Evolutionary conservation across 1,140 invertebrate species (phyloP), one percentile per base, ranked within the genome.

Genomic region (Anagrus nilaparvatae): DNA sequence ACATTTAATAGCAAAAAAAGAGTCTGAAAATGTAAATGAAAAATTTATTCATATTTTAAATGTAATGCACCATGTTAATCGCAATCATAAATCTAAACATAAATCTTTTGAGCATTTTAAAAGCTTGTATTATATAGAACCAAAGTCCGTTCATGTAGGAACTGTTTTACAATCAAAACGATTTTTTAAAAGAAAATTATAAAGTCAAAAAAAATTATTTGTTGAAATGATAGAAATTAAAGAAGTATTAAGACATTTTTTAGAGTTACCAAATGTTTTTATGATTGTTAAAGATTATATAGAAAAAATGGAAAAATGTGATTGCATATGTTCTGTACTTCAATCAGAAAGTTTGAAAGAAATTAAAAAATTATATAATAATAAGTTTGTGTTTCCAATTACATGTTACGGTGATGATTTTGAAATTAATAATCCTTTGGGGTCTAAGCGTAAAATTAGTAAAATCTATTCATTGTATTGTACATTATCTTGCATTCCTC

Each of bases 351-450:
- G 47, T 12, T 59, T 57, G 54, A 37, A 41, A 49, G 43, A 49
- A 2, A 44, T 54, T n/a, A 33, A 51, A 52, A 1, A 3, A 9
- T 36, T 47, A 31, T 55, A 49, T 42, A 10, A 33, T 34, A 35
- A 39, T 4, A 47, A 55, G 52, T 48, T 45, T 23, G 53, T 60
- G 14, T 43, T 63, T 1, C 59, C 57, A 18, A 29, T 63, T 17
- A 43, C 48, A 12, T 17, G 56, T 12, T 59, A 55, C 46, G 55
- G 48, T 24, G 59, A 61, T 40, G 59, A 61, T 38, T 50, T 56
- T 30, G 57, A 61, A 47, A 48, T 55, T 14, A 56, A 58, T 30
- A 61, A 63, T 43, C 47, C 53, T 10, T 34, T 61, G 13, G 53
- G 58, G 12, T 51, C 55, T 18, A 49, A 60, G 44, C 38, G 49